phyloP scores from a whole-genome alignment of 2,113 vertebrate species.

The Nothoprocta perdicaria region DNA sequence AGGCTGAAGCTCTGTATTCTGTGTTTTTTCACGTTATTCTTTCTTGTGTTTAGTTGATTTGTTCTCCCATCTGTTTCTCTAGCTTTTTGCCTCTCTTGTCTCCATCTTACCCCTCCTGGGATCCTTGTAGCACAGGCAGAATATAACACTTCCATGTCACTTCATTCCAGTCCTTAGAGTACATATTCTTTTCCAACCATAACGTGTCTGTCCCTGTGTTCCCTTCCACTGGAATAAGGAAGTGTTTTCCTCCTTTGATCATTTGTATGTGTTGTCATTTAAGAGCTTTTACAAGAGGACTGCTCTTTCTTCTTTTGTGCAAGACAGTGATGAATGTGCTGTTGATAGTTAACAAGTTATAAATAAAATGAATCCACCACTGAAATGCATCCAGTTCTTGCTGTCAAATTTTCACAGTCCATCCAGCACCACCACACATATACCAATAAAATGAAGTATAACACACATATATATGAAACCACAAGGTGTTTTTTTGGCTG shows the following conservation, averaged over 20 bases:
- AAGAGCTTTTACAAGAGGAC: background rate
- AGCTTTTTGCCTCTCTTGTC: background rate
- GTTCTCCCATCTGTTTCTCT: background rate
- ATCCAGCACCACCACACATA: background rate
- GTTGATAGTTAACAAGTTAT: conserved; percentile 14
- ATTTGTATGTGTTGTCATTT: background rate
- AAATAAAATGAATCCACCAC: background rate
- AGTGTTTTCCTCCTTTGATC: background rate
- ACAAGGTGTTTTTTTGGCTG: background rate
- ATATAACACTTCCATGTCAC: background rate
- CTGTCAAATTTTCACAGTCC: background rate
- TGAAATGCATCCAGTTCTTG: background rate
- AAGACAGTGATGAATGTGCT: background rate
- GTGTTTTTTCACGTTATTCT: background rate
- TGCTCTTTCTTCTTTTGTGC: background rate
- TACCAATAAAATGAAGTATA: background rate
- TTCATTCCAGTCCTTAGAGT: background rate
- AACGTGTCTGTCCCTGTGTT: background rate
- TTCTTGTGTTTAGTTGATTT: background rate
- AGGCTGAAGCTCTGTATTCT: background rate
- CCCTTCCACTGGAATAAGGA: background rate
- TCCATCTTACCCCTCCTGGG: background rate
- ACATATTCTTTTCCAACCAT: background rate
- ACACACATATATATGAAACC: background rate
- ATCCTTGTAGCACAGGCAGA: background rate